Percentiles rank a stretch among this genome's conserved stretches.
Evolutionary conservation across 1,140 invertebrate species (phyloP).

Genomic region (Lasioglossum baleicum): DNA sequence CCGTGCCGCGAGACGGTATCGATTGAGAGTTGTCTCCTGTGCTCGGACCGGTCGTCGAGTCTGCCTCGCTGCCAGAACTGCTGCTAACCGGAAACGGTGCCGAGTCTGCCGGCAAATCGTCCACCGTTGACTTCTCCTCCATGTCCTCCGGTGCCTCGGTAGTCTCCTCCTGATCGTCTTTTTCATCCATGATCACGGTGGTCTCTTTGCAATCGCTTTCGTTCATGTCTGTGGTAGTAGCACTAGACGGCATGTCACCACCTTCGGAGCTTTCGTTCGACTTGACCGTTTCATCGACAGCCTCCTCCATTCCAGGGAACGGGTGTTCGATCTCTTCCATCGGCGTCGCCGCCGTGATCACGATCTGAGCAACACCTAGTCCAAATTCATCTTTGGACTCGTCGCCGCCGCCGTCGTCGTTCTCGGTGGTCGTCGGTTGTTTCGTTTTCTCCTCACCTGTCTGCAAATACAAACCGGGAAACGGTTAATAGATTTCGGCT

Average conservation of each 20-base stretch:
- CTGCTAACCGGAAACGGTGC: conserved; percentile 82
- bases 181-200: conserved; percentile 53
- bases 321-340: conserved; percentile 89
- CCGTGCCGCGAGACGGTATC: conserved; percentile 70
- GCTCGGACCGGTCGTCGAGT: conserved; percentile 82
- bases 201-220: conserved; percentile 58
- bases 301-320: conserved; percentile 80
- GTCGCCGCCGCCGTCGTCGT: neutral
- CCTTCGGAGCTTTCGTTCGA: conserved; percentile 44
- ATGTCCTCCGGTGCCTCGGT: conserved; percentile 54
- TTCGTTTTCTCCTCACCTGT: conserved; percentile 27
- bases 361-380: conserved; percentile 90
- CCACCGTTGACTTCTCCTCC: conserved; percentile 72
- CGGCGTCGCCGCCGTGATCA: conserved; percentile 93
- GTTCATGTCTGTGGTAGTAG: conserved; percentile 38
- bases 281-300: conserved; percentile 55
- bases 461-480: neutral
- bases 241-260: conserved; percentile 52
- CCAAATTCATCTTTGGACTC: conserved; percentile 75
- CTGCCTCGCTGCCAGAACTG: conserved; percentile 82
- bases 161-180: conserved; percentile 49
- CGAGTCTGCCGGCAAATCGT: conserved; percentile 78
- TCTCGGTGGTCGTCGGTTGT: neutral
- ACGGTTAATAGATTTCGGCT: neutral
- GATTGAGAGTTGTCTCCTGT: conserved; percentile 83